phyloP scores from a whole-genome alignment of 1,140 invertebrate species.

The Eumaeus atala region DNA sequence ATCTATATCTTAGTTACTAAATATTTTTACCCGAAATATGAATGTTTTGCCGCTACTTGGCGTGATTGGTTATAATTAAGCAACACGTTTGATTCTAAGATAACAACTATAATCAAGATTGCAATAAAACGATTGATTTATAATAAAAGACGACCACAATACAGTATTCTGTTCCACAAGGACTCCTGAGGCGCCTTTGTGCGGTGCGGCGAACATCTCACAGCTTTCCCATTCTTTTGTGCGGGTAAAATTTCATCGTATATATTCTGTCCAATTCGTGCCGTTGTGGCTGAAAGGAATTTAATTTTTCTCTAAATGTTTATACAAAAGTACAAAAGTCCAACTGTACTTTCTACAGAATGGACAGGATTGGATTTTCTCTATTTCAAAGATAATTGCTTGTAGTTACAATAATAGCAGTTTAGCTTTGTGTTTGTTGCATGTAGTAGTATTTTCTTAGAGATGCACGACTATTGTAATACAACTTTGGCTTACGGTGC shows the following conservation, averaged over 20 bases:
- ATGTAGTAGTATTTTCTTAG: background rate
- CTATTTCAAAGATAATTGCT: conserved; percentile 9
- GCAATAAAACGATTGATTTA: too few relatives aligned
- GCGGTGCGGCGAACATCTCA: background rate
- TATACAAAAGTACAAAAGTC: conserved; percentile 1
- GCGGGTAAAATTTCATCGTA: background rate
- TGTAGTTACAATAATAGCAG: background rate
- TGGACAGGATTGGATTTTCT: background rate
- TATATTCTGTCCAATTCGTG: background rate
- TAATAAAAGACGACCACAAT: background rate
- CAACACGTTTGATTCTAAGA: too few relatives aligned
- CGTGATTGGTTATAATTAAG: too few relatives aligned
- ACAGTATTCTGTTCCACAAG: background rate
- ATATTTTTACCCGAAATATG: too few relatives aligned
- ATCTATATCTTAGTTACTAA: too few relatives aligned
- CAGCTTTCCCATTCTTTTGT: conserved; percentile 3
- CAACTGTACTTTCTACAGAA: too few relatives aligned
- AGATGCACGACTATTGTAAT: background rate
- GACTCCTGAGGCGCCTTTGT: background rate
- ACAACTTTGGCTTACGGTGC: background rate
- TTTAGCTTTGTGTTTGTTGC: background rate
- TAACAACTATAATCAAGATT: too few relatives aligned
- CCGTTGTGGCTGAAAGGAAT: background rate
- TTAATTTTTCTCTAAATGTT: conserved; percentile 10
- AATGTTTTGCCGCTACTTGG: too few relatives aligned